Conservation (phyloP, 1,140 invertebrate species). For the Diabrotica virgifera region DNA sequence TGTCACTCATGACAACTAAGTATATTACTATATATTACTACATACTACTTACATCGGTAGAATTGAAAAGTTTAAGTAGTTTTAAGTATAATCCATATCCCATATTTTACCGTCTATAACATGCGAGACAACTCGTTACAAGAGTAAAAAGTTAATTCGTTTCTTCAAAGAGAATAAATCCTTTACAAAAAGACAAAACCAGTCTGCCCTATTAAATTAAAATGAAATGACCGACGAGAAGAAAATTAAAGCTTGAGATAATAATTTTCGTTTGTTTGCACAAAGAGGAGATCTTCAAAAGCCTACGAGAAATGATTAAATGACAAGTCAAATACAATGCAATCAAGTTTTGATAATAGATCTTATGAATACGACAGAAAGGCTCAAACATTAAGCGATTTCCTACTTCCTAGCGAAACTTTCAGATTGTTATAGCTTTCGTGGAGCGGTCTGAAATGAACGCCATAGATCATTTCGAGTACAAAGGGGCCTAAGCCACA, state of each 20-base stretch:
- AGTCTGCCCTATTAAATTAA: not conserved
- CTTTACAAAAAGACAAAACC: too few species aligned
- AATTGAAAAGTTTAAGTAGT: too few species aligned
- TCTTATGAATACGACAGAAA: constrained; percentile 21
- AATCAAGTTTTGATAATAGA: constrained; percentile 17
- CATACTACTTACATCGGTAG: too few species aligned
- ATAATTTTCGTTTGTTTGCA: not conserved
- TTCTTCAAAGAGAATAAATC: not conserved
- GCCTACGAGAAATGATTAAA: constrained; percentile 2
- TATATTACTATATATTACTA: too few species aligned
- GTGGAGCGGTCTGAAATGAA: constrained; percentile 23
- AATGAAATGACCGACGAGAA: not conserved
- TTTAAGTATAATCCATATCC: too few species aligned
- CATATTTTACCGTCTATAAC: too few species aligned
- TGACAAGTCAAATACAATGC: constrained; percentile 10
- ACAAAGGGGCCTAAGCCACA: constrained; percentile 27
- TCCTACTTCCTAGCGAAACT: constrained; percentile 17
- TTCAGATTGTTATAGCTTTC: constrained; percentile 15
- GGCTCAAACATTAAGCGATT: constrained; percentile 23
- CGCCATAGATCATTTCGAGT: constrained; percentile 30
- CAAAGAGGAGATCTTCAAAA: constrained; percentile 2
- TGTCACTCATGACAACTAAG: too few species aligned
- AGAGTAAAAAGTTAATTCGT: not conserved
- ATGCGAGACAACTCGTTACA: not conserved
- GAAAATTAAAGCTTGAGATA: constrained; percentile 1